A percentile compares a stretch with the other conserved stretches of the same genome.
Evolutionary conservation across 1,140 invertebrate species (phyloP).

Genomic region (Papilio xuthus): DNA sequence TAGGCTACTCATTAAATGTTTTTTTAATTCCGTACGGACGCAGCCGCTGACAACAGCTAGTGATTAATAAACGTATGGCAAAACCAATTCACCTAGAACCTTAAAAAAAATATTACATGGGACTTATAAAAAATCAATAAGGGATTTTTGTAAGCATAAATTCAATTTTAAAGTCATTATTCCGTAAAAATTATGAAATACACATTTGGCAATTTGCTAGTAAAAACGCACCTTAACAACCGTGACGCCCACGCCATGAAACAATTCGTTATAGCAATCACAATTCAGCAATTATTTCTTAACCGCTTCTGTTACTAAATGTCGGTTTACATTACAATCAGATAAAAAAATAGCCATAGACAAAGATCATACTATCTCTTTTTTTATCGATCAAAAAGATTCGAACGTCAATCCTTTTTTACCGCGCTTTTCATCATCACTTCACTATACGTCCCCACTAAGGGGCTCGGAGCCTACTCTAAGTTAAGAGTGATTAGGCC

Average conservation of each 20-base stretch:
- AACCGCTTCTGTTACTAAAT: not conserved
- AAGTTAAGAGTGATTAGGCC: too few species aligned
- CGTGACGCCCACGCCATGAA: conserved; percentile 1
- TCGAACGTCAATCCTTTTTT: too few species aligned
- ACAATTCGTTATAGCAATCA: not conserved
- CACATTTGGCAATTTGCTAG: not conserved
- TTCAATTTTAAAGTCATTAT: not conserved
- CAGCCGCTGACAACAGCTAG: too few species aligned
- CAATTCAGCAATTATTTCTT: conserved; percentile 8
- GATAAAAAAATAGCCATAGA: not conserved
- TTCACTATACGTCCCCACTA: too few species aligned
- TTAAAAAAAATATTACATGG: not conserved
- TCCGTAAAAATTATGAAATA: not conserved
- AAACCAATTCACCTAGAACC: not conserved
- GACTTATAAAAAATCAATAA: too few species aligned
- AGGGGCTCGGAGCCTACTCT: too few species aligned
- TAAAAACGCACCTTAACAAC: not conserved
- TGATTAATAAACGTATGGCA: too few species aligned
- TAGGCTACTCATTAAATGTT: too few species aligned
- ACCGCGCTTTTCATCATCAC: too few species aligned
- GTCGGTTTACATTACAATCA: conserved; percentile 2
- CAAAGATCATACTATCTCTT: not conserved
- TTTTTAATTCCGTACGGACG: too few species aligned
- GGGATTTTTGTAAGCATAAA: too few species aligned
- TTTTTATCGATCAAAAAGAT: not conserved